Conservation (phyloP, 2,113 vertebrate species). For the Rhizomys pruinosus region DNA sequence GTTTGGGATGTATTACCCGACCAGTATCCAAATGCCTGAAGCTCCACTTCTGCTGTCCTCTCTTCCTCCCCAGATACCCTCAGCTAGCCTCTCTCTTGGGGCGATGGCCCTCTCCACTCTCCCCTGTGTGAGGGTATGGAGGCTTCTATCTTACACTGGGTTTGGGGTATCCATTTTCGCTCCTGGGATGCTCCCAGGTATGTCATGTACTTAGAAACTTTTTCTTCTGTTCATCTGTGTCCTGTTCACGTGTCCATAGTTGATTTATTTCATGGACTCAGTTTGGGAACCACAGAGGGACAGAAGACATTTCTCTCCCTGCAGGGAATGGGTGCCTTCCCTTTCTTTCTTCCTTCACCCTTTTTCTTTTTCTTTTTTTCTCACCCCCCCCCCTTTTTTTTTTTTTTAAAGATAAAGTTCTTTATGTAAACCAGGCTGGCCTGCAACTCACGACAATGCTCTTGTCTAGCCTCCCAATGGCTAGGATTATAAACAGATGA, state of each 20-base stretch:
- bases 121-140: background rate
- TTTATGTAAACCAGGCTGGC: background rate
- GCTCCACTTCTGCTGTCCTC: background rate
- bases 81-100: background rate
- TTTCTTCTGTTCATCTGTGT: background rate
- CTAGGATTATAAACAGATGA: too few species aligned
- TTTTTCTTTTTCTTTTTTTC: background rate
- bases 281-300: background rate
- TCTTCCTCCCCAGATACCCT: background rate
- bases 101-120: background rate
- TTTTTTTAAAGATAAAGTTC: background rate
- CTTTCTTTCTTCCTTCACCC: too few species aligned
- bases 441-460: background rate
- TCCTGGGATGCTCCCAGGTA: background rate
- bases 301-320: background rate
- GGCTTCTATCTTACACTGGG: background rate
- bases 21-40: background rate
- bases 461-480: background rate
- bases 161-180: background rate
- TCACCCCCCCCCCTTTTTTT: background rate
- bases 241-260: background rate
- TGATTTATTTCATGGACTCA: background rate
- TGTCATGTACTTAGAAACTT: too few species aligned
- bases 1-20: background rate
- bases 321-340: background rate